phyloP scores from a whole-genome alignment of 2,888 invertebrate species.

The Agrilus cyanescens region DNA sequence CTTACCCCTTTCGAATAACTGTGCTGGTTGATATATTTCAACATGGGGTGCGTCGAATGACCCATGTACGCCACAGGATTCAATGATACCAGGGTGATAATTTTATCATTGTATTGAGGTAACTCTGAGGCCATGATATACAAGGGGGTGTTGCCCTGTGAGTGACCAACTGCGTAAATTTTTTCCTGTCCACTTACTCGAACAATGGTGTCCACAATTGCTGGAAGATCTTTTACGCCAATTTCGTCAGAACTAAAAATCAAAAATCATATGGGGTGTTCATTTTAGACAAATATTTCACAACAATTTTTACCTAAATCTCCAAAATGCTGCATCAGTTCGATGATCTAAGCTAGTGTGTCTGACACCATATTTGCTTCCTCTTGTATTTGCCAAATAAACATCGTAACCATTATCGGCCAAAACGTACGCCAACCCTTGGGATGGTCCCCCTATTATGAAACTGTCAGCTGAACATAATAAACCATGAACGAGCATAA shows the following conservation, averaged over 20 bases:
- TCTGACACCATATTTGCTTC: conserved; percentile 41
- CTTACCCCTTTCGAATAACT: conserved; percentile 41
- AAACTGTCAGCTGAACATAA: conserved; percentile 61
- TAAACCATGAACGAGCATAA: conserved; percentile 65
- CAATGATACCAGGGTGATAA: conserved; percentile 44
- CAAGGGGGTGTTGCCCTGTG: conserved; percentile 49
- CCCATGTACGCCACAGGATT: conserved; percentile 48
- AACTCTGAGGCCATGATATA: conserved; percentile 46
- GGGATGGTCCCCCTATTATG: conserved; percentile 51
- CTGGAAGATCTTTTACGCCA: conserved; percentile 61
- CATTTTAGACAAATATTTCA: no score
- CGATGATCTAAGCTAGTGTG: conserved; percentile 33
- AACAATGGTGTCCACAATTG: conserved; percentile 57
- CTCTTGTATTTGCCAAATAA: conserved; percentile 50
- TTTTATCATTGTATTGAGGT: conserved; percentile 48
- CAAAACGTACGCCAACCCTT: conserved; percentile 37
- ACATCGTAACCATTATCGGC: conserved; percentile 40
- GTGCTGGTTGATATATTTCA: conserved; percentile 37
- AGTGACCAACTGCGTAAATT: conserved; percentile 61
- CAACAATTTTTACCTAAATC: conserved; percentile 28
- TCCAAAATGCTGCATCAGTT: conserved; percentile 31
- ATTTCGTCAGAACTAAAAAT: conserved; percentile 63
- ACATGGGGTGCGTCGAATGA: conserved; percentile 38
- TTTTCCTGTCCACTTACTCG: conserved; percentile 41
- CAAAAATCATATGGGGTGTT: no score